Evolutionary conservation across 1,140 invertebrate genomes (phyloP).

Genomic region (Penaeus japonicus): DNA sequence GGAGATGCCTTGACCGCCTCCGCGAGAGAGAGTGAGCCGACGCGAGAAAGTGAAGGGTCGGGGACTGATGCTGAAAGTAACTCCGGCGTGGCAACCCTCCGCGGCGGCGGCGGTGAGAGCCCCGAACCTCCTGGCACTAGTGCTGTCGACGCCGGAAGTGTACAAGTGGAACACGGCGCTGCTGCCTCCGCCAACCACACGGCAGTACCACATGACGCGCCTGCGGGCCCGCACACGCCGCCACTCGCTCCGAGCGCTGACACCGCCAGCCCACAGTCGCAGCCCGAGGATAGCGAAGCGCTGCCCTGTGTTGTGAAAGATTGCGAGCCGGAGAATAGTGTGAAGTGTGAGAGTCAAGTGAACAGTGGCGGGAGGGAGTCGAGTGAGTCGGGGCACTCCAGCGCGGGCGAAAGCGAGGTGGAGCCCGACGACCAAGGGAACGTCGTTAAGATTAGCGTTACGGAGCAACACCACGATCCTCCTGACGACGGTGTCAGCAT

Average conservation of each 20-base stretch:
- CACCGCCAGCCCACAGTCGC: neutral
- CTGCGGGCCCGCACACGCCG: conserved; percentile 42
- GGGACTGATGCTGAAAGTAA: conserved; percentile 32
- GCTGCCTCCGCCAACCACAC: conserved; percentile 28
- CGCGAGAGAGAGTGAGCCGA: neutral
- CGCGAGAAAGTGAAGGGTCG: conserved; percentile 39
- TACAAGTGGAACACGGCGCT: conserved; percentile 53
- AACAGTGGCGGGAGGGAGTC: conserved; percentile 27
- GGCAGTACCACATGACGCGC: conserved; percentile 41
- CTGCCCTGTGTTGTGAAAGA: too few relatives aligned
- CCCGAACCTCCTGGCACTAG: conserved; percentile 16
- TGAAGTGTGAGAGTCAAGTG: conserved; percentile 20
- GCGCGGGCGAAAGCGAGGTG: conserved; percentile 54
- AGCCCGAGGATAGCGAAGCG: too few relatives aligned
- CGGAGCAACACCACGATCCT: conserved; percentile 15
- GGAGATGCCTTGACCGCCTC: neutral
- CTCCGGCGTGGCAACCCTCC: neutral
- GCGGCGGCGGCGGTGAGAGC: neutral
- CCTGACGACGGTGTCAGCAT: conserved; percentile 68
- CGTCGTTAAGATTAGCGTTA: conserved; percentile 53
- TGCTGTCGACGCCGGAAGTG: conserved; percentile 49
- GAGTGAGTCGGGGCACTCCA: conserved; percentile 53
- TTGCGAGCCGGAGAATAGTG: neutral
- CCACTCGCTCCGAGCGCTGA: neutral
- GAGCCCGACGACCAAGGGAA: conserved; percentile 43